Conservation (phyloP, 1,140 invertebrate genomes). For the Metaphire vulgaris region DNA sequence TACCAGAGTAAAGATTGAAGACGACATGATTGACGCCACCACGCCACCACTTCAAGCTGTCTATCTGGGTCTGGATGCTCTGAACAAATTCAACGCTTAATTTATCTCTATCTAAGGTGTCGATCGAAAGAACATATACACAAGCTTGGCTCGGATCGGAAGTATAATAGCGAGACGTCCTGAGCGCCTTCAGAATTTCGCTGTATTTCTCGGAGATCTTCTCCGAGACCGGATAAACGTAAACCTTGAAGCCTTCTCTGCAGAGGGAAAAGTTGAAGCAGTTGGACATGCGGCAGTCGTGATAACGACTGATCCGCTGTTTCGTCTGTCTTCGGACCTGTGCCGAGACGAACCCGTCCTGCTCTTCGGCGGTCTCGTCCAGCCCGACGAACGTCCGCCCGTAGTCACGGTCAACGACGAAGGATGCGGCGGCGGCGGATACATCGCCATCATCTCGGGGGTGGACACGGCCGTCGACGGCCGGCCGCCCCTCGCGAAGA, state of each 20-base stretch:
- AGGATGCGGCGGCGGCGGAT: neutral
- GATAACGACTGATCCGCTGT: neutral
- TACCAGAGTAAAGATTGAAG: conserved; percentile 97
- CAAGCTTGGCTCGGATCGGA: conserved; percentile 82
- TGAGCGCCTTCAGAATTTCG: conserved; percentile 83
- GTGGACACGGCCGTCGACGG: neutral
- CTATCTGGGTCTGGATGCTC: conserved; percentile 72
- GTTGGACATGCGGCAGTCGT: neutral
- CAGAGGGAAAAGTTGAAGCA: neutral
- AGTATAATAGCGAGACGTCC: conserved; percentile 85
- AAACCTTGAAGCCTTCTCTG: conserved; percentile 72
- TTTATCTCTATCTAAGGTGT: conserved; percentile 79
- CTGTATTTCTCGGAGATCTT: conserved; percentile 66
- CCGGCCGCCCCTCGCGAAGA: neutral
- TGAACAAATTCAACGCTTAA: conserved; percentile 64
- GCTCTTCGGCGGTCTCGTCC: neutral
- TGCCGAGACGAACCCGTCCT: neutral
- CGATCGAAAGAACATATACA: conserved; percentile 86
- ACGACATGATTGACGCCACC: conserved; percentile 93
- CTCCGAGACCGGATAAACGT: conserved; percentile 72
- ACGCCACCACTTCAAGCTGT: conserved; percentile 79
- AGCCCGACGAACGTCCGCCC: neutral
- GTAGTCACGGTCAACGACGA: too few relatives aligned
- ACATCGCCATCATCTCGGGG: too few relatives aligned
- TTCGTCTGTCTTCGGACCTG: neutral